These are phyloP conservation scores for Scaptomyza parva DNA, from an alignment of 2,888 invertebrate genomes.

Conservation along the genomic window DNA sequence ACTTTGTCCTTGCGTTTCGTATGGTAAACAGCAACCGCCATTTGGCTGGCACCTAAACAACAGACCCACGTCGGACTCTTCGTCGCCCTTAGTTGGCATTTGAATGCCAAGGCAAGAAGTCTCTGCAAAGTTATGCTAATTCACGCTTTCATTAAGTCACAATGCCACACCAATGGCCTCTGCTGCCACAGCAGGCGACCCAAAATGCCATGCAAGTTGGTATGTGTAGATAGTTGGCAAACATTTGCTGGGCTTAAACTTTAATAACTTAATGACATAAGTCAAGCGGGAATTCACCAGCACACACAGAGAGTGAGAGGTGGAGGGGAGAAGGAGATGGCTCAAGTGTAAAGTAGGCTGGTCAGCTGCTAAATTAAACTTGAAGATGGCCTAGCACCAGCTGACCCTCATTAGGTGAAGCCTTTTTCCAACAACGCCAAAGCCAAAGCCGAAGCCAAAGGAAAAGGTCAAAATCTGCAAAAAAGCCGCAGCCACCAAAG, in stretches of 20 bases:
- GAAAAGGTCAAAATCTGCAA: constrained; percentile 62
- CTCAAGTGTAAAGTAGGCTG: constrained; percentile 70
- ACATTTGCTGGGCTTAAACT: constrained; percentile 65
- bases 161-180: constrained; percentile 38
- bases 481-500: constrained; percentile 33
- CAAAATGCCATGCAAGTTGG: constrained; percentile 51
- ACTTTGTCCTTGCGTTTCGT: constrained; percentile 66
- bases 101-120: constrained; percentile 42
- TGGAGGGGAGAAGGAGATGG: constrained; percentile 8
- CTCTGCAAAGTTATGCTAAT: constrained; percentile 69
- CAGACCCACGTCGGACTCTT: constrained; percentile 22
- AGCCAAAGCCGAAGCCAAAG: constrained; percentile 43
- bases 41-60: constrained; percentile 25
- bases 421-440: constrained; percentile 45
- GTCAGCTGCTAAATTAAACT: constrained; percentile 76
- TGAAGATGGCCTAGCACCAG: constrained; percentile 35
- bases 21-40: constrained; percentile 15
- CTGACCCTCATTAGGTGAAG: constrained; percentile 72
- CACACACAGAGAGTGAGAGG: constrained; percentile 1
- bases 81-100: constrained; percentile 12
- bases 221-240: constrained; percentile 66
- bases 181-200: constrained; percentile 17
- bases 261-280: constrained; percentile 79
- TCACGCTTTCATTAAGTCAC: constrained; percentile 74
- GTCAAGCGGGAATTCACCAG: constrained; percentile 45